These are phyloP conservation scores for Ophthalmotilapia sp. DNA, from an alignment of 2,113 vertebrate species.

Conservation along the genomic window DNA sequence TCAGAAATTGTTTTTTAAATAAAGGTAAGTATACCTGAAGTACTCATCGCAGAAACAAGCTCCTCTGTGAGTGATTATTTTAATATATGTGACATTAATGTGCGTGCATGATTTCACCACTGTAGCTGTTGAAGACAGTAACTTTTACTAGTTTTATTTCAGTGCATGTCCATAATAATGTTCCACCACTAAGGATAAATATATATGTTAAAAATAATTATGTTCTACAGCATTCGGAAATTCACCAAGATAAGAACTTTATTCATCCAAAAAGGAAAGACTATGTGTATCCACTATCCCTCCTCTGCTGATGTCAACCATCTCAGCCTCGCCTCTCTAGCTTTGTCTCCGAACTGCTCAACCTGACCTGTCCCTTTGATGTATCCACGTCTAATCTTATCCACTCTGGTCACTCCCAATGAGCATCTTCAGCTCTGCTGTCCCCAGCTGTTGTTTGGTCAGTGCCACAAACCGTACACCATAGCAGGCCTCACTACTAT, in stretches of 20 bases:
- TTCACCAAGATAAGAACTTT: not conserved
- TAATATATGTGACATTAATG: not conserved
- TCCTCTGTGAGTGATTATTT: accelerated
- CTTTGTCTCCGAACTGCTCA: accelerated
- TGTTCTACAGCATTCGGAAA: accelerated
- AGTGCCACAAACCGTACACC: not conserved
- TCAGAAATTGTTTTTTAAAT: not conserved
- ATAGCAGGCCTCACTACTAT: not conserved
- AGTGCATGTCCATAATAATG: not conserved
- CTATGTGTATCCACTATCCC: not conserved
- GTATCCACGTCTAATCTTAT: accelerated
- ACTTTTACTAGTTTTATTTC: not conserved
- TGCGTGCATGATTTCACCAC: not conserved
- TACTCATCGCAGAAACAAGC: not conserved
- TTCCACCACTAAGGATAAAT: not conserved
- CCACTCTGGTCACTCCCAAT: not conserved
- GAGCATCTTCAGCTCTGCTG: not conserved
- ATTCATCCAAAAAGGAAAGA: accelerated
- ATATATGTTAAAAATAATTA: not conserved
- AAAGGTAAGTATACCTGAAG: not conserved
- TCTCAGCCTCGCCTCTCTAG: not conserved
- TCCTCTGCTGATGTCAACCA: not conserved
- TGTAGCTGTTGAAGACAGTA: not conserved
- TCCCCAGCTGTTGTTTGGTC: not conserved
- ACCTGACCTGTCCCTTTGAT: not conserved